Base-by-base conservation (phyloP, 2,888 invertebrate species). In the Biston stratarius region DNA sequence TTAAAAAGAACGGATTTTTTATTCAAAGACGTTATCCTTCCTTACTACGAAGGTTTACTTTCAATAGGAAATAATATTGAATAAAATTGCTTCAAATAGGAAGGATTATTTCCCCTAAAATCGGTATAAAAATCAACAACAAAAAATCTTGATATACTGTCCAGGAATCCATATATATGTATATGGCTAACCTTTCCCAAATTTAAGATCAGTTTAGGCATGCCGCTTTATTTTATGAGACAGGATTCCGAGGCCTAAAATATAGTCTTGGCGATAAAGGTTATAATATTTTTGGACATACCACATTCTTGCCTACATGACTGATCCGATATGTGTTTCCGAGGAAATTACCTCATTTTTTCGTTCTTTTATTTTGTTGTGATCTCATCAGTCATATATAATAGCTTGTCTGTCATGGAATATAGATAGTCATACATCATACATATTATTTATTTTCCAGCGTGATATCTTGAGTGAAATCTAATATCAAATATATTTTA, bases 191-290 rank as follows among this genome's bases (percentile, higher is more conserved):
- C 72, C 72, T 73, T 71, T 75, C 69, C 76, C 74, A 74, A 77
- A 75, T 75, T 68, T 64, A 34, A 64, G 75, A 80, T 81, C 75
- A 75, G 82, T 80, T 79, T 61, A 59, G 67, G 64, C 45, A 53
- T 65, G 63, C 71, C 62, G 48, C 40, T 52, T 12, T 65, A 73
- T 64, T 73, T 73, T 73, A 73, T 67, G 66, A 65, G 73, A 72
- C 71, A 73, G 60, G 70, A 58, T 62, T 65, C 15, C 65, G 56
- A 60, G 66, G 47, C 64, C 64, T 59, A 52, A 61, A 69, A 62
- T 68, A 67, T 71, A 63, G 48, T 59, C 57, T 58, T 49, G 12
- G 36, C 61, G 60, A 62, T 66, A 69, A 70, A 49, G 10, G 42
- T 56, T 14, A 55, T 66, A 24, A 38, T 57, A 62, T 66, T 67